These are phyloP conservation scores for Brachionus koreanus DNA, from an alignment of 1,140 invertebrate species.

Conservation along the genomic window DNA sequence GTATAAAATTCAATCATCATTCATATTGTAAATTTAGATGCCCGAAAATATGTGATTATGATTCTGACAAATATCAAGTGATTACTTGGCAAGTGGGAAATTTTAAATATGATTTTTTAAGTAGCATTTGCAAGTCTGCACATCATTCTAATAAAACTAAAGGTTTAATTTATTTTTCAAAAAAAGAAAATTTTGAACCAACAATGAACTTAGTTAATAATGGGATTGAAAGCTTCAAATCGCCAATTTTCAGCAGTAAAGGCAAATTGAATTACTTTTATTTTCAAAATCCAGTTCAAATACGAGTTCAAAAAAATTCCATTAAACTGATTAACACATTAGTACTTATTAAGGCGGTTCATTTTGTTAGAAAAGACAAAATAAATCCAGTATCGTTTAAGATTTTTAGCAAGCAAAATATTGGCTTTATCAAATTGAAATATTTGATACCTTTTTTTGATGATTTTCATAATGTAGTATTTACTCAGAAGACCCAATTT, in stretches of 20 bases:
- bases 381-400: background rate
- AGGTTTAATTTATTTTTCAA: background rate
- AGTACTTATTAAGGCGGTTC: background rate
- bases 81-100: background rate
- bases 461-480: background rate
- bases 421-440: background rate
- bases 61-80: background rate
- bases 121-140: slow-evolving; percentile 20
- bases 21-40: background rate
- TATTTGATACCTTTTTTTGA: background rate
- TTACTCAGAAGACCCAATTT: background rate
- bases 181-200: background rate
- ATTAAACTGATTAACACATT: background rate
- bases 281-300: background rate
- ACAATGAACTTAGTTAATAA: background rate
- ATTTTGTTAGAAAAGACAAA: background rate
- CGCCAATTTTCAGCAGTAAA: background rate
- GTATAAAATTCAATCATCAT: background rate
- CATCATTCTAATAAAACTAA: background rate
- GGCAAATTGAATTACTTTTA: background rate
- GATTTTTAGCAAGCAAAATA: background rate
- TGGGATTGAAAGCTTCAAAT: background rate
- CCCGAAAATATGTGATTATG: background rate
- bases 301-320: background rate
- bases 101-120: background rate